phyloP scores from a whole-genome alignment of 2,113 vertebrate species.

The Myrmecobius fasciatus region DNA sequence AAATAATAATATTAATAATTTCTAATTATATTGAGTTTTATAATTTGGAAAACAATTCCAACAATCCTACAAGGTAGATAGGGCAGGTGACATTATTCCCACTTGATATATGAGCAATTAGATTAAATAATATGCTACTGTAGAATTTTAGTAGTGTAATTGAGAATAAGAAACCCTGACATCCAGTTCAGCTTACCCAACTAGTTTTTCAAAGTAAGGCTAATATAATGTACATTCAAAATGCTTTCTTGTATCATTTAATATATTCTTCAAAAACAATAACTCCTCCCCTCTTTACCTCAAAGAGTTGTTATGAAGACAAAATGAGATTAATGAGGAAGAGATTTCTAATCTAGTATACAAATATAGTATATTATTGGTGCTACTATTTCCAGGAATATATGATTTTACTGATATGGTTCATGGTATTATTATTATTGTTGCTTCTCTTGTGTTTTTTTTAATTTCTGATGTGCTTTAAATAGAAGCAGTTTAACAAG shows the following conservation, averaged over 20 bases:
- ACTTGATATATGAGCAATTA: background rate
- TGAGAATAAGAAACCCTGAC: background rate
- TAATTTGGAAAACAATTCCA: constrained; percentile 25
- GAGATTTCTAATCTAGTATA: background rate
- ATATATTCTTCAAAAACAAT: background rate
- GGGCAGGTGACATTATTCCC: background rate
- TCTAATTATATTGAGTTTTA: constrained; percentile 39
- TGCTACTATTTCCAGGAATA: background rate
- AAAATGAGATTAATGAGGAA: background rate
- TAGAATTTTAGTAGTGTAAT: background rate
- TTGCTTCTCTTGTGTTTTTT: background rate
- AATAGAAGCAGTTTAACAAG: background rate
- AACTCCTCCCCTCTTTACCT: background rate
- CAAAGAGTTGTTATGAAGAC: background rate
- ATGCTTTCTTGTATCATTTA: background rate
- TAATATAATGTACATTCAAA: background rate
- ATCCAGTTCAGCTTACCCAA: background rate
- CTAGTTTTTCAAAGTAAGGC: background rate
- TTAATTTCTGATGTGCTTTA: background rate
- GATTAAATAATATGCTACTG: background rate
- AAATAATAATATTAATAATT: constrained; percentile 36
- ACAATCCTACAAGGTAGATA: background rate
- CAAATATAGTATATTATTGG: background rate
- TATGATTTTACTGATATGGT: background rate
- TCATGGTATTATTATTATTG: background rate